These are phyloP conservation scores for Pyxicephalus adspersus DNA, from an alignment of 2,113 vertebrate species.

Conservation along the genomic window DNA sequence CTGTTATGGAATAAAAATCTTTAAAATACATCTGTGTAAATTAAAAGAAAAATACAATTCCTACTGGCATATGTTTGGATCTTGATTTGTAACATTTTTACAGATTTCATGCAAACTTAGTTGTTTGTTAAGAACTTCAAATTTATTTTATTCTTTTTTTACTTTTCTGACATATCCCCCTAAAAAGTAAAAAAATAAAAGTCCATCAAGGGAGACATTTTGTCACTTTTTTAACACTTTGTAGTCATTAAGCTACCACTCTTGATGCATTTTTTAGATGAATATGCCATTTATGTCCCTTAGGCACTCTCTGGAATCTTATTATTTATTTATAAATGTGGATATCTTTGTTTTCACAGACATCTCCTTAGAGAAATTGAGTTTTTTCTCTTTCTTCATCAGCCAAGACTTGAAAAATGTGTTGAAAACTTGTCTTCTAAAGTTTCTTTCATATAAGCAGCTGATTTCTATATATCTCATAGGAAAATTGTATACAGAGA, in stretches of 20 bases:
- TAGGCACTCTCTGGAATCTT: not conserved
- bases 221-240: constrained; percentile 1
- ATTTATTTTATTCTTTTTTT: too few relatives aligned
- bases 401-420: constrained; percentile 38
- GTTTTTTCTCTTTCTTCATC: constrained; percentile 29
- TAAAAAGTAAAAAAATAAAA: not conserved
- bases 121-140: too few relatives aligned
- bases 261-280: not conserved
- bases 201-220: constrained; percentile 3
- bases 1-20: not conserved
- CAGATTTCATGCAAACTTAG: too few relatives aligned
- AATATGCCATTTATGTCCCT: not conserved
- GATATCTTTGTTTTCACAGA: constrained; percentile 36
- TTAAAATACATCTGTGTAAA: not conserved
- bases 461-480: constrained; percentile 5
- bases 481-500: not conserved
- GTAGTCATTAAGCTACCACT: not conserved
- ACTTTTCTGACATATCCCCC: not conserved
- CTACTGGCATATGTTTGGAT: not conserved
- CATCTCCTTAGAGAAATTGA: constrained; percentile 1
- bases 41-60: not conserved
- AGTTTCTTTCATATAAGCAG: not conserved
- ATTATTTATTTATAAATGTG: constrained; percentile 43
- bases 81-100: too few relatives aligned
- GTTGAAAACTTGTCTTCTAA: constrained; percentile 28